Percentiles rank a stretch among this genome's conserved stretches.
phyloP scores from a whole-genome alignment of 2,113 vertebrate genomes.

The Oceanites oceanicus region DNA sequence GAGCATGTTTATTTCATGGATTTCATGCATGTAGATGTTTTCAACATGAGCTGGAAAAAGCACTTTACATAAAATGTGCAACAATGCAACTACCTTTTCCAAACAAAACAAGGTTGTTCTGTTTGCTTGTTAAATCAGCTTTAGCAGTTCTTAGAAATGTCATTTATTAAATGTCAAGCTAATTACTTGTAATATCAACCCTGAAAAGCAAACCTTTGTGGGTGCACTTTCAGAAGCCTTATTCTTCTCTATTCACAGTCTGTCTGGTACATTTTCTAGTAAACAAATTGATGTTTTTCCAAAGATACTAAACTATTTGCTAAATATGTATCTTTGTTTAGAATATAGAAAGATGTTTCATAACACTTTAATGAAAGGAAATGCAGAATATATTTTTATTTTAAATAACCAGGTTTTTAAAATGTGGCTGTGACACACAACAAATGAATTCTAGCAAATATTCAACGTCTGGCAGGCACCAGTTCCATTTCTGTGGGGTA shows the following conservation, averaged over 20 bases:
- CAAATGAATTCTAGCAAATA: neutral
- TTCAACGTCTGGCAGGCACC: neutral
- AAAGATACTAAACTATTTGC: neutral
- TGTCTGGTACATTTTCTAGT: constrained; percentile 46
- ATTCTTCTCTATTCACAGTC: neutral
- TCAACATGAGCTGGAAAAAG: constrained; percentile 24
- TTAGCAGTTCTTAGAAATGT: constrained; percentile 52
- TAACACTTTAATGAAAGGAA: neutral
- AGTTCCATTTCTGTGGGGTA: neutral
- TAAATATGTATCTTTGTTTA: neutral
- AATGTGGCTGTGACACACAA: neutral
- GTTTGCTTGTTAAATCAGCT: constrained; percentile 24
- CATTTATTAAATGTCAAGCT: constrained; percentile 65
- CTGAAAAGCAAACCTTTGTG: constrained; percentile 51
- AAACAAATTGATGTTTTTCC: constrained; percentile 20
- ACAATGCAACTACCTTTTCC: constrained; percentile 27
- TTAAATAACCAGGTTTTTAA: neutral
- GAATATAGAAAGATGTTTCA: neutral
- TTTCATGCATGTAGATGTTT: constrained; percentile 50
- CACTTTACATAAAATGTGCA: constrained; percentile 19
- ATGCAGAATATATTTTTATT: neutral
- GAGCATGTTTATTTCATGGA: constrained; percentile 20
- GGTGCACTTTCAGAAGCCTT: constrained; percentile 40
- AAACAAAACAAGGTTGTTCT: constrained; percentile 33
- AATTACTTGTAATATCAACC: constrained; percentile 62